These are phyloP conservation scores for Chamaea fasciata DNA, from an alignment of 2,113 vertebrate species.

Conservation along the genomic window DNA sequence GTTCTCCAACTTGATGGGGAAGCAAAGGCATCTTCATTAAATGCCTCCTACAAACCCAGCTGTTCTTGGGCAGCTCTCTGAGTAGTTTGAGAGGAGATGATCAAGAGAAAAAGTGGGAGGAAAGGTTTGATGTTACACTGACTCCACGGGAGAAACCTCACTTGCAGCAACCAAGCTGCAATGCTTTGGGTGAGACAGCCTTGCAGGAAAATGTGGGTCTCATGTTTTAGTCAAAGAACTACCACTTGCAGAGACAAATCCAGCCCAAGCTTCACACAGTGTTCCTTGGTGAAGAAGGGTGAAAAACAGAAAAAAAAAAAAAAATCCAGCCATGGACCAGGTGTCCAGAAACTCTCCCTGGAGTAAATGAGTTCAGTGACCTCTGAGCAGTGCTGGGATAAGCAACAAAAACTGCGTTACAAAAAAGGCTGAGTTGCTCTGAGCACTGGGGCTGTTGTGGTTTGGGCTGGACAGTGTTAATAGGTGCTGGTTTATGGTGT, in stretches of 20 bases:
- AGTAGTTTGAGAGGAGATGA: neutral
- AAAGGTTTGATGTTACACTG: neutral
- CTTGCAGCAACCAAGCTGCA: neutral
- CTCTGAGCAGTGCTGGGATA: neutral
- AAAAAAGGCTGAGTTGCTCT: neutral
- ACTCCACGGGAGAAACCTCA: neutral
- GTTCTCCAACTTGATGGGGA: neutral
- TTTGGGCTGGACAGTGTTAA: neutral
- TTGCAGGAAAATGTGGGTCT: neutral
- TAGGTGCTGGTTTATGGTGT: neutral
- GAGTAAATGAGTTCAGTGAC: neutral
- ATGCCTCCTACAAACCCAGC: neutral
- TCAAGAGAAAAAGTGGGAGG: neutral
- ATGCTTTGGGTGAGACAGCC: neutral
- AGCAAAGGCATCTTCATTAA: neutral
- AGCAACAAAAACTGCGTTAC: neutral
- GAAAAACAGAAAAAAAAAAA: neutral
- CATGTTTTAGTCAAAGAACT: neutral
- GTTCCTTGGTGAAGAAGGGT: neutral
- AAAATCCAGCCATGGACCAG: neutral
- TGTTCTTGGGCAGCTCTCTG: neutral
- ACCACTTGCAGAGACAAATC: neutral
- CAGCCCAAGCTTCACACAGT: accelerated
- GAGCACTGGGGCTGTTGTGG: neutral
- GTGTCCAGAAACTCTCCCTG: neutral